phyloP scores from a whole-genome alignment of 2,797 vertebrate genomes.

The Perdix hodgsoniae region DNA sequence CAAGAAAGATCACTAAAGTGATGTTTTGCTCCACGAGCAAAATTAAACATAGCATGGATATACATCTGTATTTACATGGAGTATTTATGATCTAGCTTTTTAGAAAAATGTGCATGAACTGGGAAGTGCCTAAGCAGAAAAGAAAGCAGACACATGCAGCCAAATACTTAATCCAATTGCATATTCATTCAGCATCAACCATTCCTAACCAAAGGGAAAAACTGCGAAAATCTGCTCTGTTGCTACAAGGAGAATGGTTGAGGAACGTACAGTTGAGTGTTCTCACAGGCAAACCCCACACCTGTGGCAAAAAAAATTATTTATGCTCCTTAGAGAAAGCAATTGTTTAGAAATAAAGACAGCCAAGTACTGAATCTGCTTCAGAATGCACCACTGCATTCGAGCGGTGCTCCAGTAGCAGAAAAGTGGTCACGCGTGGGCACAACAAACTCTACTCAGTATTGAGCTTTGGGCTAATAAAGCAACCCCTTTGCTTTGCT shows the following conservation, averaged over 20 bases:
- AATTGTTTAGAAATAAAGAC: background rate
- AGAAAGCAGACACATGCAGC: background rate
- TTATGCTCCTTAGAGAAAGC: background rate
- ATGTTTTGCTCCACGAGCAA: background rate
- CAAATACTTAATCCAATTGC: slow-evolving; percentile 4
- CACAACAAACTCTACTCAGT: background rate
- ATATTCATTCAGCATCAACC: background rate
- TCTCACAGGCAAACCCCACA: background rate
- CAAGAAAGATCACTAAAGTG: background rate
- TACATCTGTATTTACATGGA: background rate
- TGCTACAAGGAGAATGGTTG: background rate
- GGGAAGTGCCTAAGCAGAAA: background rate
- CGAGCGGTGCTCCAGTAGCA: background rate
- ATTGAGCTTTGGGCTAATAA: background rate
- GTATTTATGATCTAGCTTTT: background rate
- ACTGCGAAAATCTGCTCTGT: background rate
- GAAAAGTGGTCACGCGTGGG: background rate
- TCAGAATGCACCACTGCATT: background rate
- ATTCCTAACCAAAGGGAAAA: background rate
- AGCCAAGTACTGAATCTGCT: background rate
- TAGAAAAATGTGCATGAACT: background rate
- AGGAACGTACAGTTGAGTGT: background rate
- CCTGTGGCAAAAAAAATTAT: background rate
- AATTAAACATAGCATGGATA: background rate
- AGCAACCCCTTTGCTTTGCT: background rate